Base-by-base conservation (phyloP, 2,888 invertebrate genomes). In the Meliscaeva auricollis region DNA sequence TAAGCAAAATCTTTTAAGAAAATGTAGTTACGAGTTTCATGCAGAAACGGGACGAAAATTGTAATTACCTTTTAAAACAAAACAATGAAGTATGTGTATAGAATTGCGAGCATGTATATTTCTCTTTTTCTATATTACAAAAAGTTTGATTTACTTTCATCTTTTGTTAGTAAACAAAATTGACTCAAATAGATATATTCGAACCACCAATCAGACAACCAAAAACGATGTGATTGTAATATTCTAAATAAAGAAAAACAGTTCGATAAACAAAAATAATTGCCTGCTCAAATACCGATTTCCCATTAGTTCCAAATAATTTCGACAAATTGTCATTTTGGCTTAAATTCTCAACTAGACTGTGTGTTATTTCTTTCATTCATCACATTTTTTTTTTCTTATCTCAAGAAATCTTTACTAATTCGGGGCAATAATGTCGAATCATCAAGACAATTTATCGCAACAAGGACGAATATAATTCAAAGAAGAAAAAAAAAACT, bases 351-450 rank as follows among this genome's bases (percentile, higher is more conserved):
- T 46, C 46, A 64, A 64, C 64, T 46, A 46, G 64, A 46, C 17
- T 22, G 46, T 15, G 26, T 13, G 35, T 60, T 60, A 48, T 46
- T 64, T 9, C 46, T 26, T 26, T 44, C 64, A 64, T 64, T 64
- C 46, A 64, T 64, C 64, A 46, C 64, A 9, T 9, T 38, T 46
- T 26, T 62, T 6, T 35, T 58, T 22, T 38, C 44, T 54, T 48
- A 56, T 32, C 66, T 46, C 46, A 66, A 50, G 64, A 56, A 22
- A 32, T 17, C 66, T 35, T 8, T 38, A 48, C 46, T 75, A 75
- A 75, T 75, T 75, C 50, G 75, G 22, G 54, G 15, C 46, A 75
- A 66, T 75, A 56, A 48, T 26, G 56, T 66, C 66, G 13, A 56
- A 66, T 64, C 64, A 64, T 64, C 64, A 64, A 64, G 64, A 64